These are phyloP conservation scores for Idaea aversata DNA, from an alignment of 2,888 invertebrate species.

Conservation along the genomic window DNA sequence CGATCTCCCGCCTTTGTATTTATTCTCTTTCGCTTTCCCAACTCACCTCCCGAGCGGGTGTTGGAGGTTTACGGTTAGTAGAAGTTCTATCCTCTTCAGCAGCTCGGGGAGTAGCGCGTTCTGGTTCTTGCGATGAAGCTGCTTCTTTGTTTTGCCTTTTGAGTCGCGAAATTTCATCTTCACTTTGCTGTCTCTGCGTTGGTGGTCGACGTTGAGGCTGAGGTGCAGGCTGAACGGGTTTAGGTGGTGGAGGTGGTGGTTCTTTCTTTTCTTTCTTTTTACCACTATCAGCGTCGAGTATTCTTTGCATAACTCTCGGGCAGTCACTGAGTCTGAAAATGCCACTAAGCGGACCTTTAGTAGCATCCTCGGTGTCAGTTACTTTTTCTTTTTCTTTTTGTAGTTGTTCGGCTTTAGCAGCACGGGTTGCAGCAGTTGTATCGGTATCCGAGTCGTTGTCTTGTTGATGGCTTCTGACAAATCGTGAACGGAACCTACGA, in stretches of 20 bases:
- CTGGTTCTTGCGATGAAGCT: constrained; percentile 82
- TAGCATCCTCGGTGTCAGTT: constrained; percentile 93
- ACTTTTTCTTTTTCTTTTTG: constrained; percentile 85
- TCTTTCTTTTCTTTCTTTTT: constrained; percentile 89
- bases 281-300: constrained; percentile 89
- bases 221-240: constrained; percentile 80
- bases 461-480: constrained; percentile 83
- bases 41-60: constrained; percentile 90
- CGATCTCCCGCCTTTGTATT: constrained; percentile 52
- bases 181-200: constrained; percentile 89
- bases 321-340: constrained; percentile 93
- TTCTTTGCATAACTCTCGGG: constrained; percentile 92
- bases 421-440: constrained; percentile 64
- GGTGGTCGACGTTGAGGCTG: constrained; percentile 80
- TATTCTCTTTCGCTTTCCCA: constrained; percentile 78
- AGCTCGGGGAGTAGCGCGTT: constrained; percentile 74
- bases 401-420: constrained; percentile 84
- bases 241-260: constrained; percentile 74
- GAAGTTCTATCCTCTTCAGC: constrained; percentile 81
- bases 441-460: constrained; percentile 90
- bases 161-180: constrained; percentile 92
- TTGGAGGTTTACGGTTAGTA: constrained; percentile 83
- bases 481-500: constrained; percentile 86
- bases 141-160: constrained; percentile 92
- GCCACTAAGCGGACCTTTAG: constrained; percentile 92